A percentile compares a stretch with the other conserved stretches of the same genome.
These are phyloP conservation scores for Perccottus glenii DNA, from an alignment of 2,113 vertebrate species.

Conservation along the genomic window DNA sequence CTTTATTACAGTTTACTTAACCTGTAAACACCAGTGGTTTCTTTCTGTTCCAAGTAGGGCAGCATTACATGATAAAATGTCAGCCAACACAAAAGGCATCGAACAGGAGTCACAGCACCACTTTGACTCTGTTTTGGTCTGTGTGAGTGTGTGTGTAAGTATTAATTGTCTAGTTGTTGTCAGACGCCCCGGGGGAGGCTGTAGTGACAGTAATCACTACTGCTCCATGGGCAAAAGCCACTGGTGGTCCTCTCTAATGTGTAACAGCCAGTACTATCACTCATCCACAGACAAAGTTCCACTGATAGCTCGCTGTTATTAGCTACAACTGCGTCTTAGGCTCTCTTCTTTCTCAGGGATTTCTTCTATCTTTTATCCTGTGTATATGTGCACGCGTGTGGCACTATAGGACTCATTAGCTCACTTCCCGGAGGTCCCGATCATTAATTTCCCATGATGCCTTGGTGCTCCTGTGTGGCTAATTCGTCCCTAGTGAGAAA, in stretches of 20 bases:
- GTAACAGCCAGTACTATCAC: conserved; percentile 48
- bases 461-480: conserved; percentile 69
- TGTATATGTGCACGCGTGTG: conserved; percentile 24
- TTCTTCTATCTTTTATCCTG: conserved; percentile 17
- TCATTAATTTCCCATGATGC: conserved; percentile 82
- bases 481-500: conserved; percentile 71
- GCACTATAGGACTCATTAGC: conserved; percentile 70
- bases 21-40: not conserved
- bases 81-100: conserved; percentile 8
- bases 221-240: conserved; percentile 62
- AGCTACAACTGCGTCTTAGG: conserved; percentile 31
- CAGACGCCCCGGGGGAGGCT: conserved; percentile 60
- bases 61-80: conserved; percentile 11
- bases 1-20: not conserved
- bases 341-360: conserved; percentile 40
- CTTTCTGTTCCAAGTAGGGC: conserved; percentile 9
- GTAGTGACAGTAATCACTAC: conserved; percentile 72
- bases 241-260: conserved; percentile 71
- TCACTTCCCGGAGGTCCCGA: conserved; percentile 76
- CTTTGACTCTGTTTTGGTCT: conserved; percentile 5
- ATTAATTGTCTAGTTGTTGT: conserved; percentile 68
- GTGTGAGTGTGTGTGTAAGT: conserved; percentile 24
- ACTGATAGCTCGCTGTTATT: conserved; percentile 53
- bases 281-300: conserved; percentile 52
- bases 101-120: not conserved